A percentile compares a stretch with the other conserved stretches of the same genome.
These are phyloP conservation scores for Phortica variegata DNA, from an alignment of 1,140 invertebrate genomes.

Conservation along the genomic window DNA sequence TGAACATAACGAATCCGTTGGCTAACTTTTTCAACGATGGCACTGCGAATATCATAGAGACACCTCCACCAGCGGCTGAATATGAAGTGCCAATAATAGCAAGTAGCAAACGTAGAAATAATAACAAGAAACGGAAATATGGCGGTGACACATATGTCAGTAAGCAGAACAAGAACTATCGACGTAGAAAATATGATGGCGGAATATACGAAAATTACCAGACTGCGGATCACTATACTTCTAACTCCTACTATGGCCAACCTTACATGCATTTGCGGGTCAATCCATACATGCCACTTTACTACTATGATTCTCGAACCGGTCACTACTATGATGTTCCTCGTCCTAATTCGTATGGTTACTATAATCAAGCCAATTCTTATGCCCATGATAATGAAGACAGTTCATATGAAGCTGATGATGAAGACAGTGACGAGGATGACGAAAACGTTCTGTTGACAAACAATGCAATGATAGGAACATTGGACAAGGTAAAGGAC, in stretches of 20 bases:
- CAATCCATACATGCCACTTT: too few relatives aligned
- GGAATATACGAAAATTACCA: too few relatives aligned
- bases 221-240: too few relatives aligned
- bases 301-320: slow-evolving; percentile 29
- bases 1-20: slow-evolving; percentile 46
- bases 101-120: slow-evolving; percentile 35
- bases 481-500: too few relatives aligned
- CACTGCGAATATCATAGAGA: slow-evolving; percentile 38
- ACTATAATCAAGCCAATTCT: slow-evolving; percentile 15
- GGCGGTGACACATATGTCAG: slow-evolving; percentile 28
- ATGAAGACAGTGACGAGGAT: slow-evolving; percentile 9
- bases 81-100: not conserved
- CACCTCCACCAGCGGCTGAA: slow-evolving; percentile 24
- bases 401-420: slow-evolving; percentile 3
- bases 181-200: too few relatives aligned
- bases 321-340: slow-evolving; percentile 35
- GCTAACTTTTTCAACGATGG: slow-evolving; percentile 43
- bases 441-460: too few relatives aligned
- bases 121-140: not conserved
- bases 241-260: too few relatives aligned
- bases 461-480: too few relatives aligned
- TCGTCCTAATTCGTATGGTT: slow-evolving; percentile 23
- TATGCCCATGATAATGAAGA: slow-evolving; percentile 9
- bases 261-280: too few relatives aligned
- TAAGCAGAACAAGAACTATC: too few relatives aligned